Evolutionary conservation across 2,797 vertebrate genomes (phyloP), one percentile per base, ranked within the genome.

Genomic region (Delichon dasypus): DNA sequence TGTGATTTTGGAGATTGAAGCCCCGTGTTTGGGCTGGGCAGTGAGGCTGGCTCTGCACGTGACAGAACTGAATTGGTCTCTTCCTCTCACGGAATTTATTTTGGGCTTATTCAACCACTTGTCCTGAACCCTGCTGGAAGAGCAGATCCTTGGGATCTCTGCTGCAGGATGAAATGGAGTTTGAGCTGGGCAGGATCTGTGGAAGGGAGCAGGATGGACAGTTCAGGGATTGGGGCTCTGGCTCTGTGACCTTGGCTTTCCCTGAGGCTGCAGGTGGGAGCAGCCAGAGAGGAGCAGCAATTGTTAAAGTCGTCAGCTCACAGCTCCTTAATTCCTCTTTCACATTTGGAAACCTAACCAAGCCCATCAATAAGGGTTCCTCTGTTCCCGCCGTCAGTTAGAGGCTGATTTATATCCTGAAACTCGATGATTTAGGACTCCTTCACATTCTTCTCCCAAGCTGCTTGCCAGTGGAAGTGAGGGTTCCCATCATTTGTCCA

Each of bases 361-460:
- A 70, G 40, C 55, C 61, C 72, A 71, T 90, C 85, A 64, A 20
- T 76, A 51, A 60, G 5, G 50, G 53, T 16, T 85, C 81, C 75
- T 34, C 53, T 67, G 12, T 57, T 62, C 29, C 48, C 34, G 16
- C 48, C 66, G 71, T 42, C 58, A 45, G 64, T 61, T 13, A 34
- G 45, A 82, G 45, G 57, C 60, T 94, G 88, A 85, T 95, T 93
- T 82, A 82, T 90, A 38, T 25, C 71, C 67, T 64, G 45, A 55
- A 64, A 21, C 1, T 4, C 32, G 36, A 55, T 55, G 60, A 60
- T 94, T 95, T 81, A 70, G 22, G 30, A 47, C 42, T 70, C 60
- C 34, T 51, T 72, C 51, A 16, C 7, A 4, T 73, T 90, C 67
- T 85, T 58, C 48, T 40, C 48, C 58, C 19, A 13, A 61, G 21